phyloP scores from a whole-genome alignment of 2,888 invertebrate species.

The Pseudolycoriella hygida region DNA sequence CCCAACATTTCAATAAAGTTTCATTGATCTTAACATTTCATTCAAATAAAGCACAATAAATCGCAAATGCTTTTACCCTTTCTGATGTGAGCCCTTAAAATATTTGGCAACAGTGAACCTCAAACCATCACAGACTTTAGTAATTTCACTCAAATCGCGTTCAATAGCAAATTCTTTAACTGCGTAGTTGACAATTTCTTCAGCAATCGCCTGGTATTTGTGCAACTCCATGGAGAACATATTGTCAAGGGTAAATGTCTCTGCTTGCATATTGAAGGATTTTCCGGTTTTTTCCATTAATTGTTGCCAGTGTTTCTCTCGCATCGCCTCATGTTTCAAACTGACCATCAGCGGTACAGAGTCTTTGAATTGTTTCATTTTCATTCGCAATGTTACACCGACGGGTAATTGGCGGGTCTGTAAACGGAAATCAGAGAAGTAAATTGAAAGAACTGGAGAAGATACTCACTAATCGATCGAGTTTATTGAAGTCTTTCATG shows the following conservation, averaged over 20 bases:
- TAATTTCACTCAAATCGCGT: slow-evolving; percentile 66
- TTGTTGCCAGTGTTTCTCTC: slow-evolving; percentile 79
- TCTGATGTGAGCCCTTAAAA: slow-evolving; percentile 53
- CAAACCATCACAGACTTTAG: slow-evolving; percentile 52
- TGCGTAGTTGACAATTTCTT: slow-evolving; percentile 72
- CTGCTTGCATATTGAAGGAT: slow-evolving; percentile 72
- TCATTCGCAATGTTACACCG: slow-evolving; percentile 53
- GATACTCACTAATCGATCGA: slow-evolving; percentile 43
- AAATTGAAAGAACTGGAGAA: neutral
- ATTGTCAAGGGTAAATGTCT: slow-evolving; percentile 77
- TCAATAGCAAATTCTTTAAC: slow-evolving; percentile 86
- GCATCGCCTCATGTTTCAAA: slow-evolving; percentile 75
- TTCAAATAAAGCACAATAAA: too few species aligned
- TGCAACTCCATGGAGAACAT: slow-evolving; percentile 88
- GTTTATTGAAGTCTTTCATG: slow-evolving; percentile 57
- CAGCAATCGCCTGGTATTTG: slow-evolving; percentile 64
- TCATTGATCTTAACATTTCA: too few species aligned
- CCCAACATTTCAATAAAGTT: too few species aligned
- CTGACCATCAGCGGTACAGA: slow-evolving; percentile 81
- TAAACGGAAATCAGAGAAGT: neutral
- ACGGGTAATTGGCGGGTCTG: slow-evolving; percentile 34
- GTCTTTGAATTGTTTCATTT: slow-evolving; percentile 76
- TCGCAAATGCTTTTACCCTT: too few species aligned
- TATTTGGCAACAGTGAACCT: slow-evolving; percentile 47
- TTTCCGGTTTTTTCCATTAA: slow-evolving; percentile 71